Conservation (phyloP, 2,797 vertebrate species). For the Mormyrus hasselquistii region DNA sequence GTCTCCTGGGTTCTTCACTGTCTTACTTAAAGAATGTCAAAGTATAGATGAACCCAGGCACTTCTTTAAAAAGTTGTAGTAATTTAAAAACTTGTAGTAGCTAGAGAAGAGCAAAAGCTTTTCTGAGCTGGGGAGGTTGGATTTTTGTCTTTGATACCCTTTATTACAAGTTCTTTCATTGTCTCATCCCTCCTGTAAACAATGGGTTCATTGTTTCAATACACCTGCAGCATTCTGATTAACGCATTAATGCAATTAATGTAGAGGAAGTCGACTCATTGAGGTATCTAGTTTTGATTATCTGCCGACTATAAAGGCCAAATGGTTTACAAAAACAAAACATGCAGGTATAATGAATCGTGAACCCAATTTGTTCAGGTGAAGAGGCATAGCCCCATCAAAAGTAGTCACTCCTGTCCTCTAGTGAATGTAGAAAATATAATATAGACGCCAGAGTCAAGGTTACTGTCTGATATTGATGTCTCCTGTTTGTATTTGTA, state of each 20-base stretch:
- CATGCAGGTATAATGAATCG: background rate
- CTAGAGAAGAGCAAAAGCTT: background rate
- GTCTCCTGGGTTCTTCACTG: background rate
- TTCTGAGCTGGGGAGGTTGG: background rate
- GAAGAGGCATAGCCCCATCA: background rate
- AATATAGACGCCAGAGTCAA: background rate
- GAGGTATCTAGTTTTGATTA: background rate
- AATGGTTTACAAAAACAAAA: background rate
- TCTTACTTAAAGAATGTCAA: background rate
- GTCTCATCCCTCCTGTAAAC: background rate
- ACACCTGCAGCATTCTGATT: background rate
- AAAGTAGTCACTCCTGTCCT: background rate
- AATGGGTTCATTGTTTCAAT: background rate
- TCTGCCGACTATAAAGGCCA: background rate
- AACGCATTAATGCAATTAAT: too few species aligned
- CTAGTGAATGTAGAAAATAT: background rate
- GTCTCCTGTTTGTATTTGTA: background rate
- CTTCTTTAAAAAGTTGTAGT: background rate
- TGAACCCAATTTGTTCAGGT: background rate
- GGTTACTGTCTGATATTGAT: background rate
- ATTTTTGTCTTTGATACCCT: background rate
- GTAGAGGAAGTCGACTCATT: background rate
- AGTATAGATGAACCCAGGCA: background rate
- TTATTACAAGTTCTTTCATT: background rate
- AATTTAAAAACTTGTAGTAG: background rate